Base-by-base conservation (phyloP, 1,140 invertebrate genomes). In the Drosophila baimaii region DNA sequence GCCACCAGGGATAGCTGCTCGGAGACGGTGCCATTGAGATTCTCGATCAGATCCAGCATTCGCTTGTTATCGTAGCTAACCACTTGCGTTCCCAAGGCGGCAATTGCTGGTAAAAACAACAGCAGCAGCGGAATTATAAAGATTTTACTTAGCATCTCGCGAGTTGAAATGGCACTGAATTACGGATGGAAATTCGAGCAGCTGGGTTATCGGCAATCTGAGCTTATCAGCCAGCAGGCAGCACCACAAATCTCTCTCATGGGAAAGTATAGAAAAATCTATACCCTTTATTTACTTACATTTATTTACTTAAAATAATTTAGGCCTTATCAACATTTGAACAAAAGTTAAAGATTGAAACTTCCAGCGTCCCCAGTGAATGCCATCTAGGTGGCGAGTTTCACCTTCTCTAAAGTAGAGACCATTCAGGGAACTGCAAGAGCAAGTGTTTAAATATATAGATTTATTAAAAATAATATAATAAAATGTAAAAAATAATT, bases 41-140 rank as follows among this genome's bases (percentile, higher is more conserved):
- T 21, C 29, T 61, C 43, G 19, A 77, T 77, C 17, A 77, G 37
- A 5, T 33, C 23, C n/a, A 77, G 35, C 75, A 77, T 77, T 6
- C 43, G 57, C 6, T 49, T 44, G 49, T 77, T 31, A 43, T 77
- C 72, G 25, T 77, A 77, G 21, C 43, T 56, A 10, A 41, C 5
- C 19, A 77, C 75, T 46, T 77, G 75, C 9, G 75, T 77, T 17
- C 73, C 73, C 21, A 69, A 1, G 0, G 51, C 31, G 3, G 9
- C 15, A 2, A n/a, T 15, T 7, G 63, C 25, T 0, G 37, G 23
- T 2, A 57, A 15, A 17, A 69, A 13, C 27, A 63, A 10, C 39
- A 64, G 17, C 5, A 66, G n/a, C 39, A 64, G 17, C 5, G 75
- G n/a, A 5, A 69, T 15, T n/a, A 52, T 29, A 15, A 25, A 9